Evolutionary conservation across 2,888 invertebrate species (phyloP).

Genomic region (Hedya salicella): DNA sequence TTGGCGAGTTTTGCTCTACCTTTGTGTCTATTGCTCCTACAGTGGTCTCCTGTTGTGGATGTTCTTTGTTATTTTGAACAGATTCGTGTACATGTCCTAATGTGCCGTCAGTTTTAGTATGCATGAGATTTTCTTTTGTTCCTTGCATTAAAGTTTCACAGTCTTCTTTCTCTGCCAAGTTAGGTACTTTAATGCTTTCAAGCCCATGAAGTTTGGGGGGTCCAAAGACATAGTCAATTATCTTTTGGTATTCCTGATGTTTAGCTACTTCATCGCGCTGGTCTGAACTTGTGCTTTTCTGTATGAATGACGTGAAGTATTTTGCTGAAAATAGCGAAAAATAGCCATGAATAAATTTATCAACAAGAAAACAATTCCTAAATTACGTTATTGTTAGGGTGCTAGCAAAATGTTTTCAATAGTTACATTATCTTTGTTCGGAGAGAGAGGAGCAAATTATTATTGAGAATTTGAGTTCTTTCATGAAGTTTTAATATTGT

Average conservation of each 20-base stretch:
- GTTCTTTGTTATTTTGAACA: slow-evolving; percentile 60
- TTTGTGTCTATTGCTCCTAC: too few relatives aligned
- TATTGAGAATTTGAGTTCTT: too few relatives aligned
- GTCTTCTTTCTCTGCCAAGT: background rate
- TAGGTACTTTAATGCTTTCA: background rate
- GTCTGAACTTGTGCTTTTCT: slow-evolving; percentile 9
- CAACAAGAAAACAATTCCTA: background rate
- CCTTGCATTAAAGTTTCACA: slow-evolving; percentile 5
- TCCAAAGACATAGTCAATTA: slow-evolving; percentile 9
- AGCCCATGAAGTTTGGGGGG: background rate
- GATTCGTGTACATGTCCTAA: slow-evolving; percentile 56
- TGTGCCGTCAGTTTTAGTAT: slow-evolving; percentile 53
- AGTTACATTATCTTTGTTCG: too few relatives aligned
- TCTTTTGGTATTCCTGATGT: slow-evolving; percentile 10
- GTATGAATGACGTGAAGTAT: slow-evolving; percentile 12
- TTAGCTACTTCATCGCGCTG: slow-evolving; percentile 8
- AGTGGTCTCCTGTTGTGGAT: background rate
- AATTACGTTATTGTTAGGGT: too few relatives aligned
- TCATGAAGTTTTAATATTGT: too few relatives aligned
- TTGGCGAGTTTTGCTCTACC: too few relatives aligned
- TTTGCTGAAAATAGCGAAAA: slow-evolving; percentile 38
- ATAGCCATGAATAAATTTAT: slow-evolving; percentile 27
- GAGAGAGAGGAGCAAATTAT: too few relatives aligned
- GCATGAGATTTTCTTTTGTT: slow-evolving; percentile 35
- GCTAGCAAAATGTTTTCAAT: background rate